Conservation (phyloP, 2,113 vertebrate genomes). For the Pipa parva region DNA sequence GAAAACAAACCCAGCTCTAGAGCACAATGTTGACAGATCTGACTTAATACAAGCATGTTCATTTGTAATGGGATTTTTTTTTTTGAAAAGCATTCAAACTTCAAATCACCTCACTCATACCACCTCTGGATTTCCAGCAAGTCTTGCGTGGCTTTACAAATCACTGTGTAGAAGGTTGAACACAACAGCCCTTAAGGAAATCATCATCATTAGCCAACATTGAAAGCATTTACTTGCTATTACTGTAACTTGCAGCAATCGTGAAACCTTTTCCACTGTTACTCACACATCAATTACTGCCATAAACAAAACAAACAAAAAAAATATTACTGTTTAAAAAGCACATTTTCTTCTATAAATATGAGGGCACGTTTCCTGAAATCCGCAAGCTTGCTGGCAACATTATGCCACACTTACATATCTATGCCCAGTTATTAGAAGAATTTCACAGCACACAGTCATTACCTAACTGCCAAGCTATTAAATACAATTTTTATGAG, state of each 20-base stretch:
- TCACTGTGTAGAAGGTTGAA: not conserved
- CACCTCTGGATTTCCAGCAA: constrained; percentile 7
- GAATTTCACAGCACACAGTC: constrained; percentile 5
- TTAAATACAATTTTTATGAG: not conserved
- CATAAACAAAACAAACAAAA: constrained; percentile 22
- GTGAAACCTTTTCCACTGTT: constrained; percentile 23
- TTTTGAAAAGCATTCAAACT: no score
- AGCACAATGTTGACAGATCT: not conserved
- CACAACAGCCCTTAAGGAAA: constrained; percentile 14
- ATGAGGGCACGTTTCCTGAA: not conserved
- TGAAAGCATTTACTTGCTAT: constrained; percentile 14
- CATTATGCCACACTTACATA: not conserved
- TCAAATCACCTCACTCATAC: not conserved
- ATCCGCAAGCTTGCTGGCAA: not conserved
- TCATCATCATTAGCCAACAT: constrained; percentile 21
- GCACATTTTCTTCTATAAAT: not conserved
- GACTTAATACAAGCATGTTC: not conserved
- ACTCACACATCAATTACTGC: constrained; percentile 23
- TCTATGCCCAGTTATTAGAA: not conserved
- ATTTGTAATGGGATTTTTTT: no score
- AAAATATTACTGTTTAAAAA: constrained; percentile 10
- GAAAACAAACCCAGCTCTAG: no score
- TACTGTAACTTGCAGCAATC: constrained; percentile 14
- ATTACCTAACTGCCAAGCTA: constrained; percentile 9
- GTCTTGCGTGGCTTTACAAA: constrained; percentile 3